Evolutionary conservation across 2,888 invertebrate species (phyloP).

Genomic region (Eudemis profundana): DNA sequence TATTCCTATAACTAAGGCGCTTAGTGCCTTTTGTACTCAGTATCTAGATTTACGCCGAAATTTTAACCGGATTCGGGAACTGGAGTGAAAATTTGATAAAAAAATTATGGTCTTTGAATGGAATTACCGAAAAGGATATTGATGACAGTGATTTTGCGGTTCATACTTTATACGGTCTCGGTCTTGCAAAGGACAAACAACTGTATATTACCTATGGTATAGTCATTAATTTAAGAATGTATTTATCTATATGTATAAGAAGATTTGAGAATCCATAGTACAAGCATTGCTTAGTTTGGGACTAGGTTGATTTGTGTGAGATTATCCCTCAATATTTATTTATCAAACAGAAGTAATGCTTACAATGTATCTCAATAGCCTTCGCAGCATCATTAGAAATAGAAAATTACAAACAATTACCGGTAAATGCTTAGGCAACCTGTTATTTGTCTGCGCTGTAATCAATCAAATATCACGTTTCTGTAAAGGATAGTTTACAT

Average conservation of each 20-base stretch:
- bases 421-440: slow-evolving; percentile 8
- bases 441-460: slow-evolving; percentile 11
- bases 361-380: too few relatives aligned
- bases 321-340: too few relatives aligned
- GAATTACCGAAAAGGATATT: neutral
- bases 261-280: too few relatives aligned
- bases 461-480: slow-evolving; percentile 15
- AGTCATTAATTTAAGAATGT: too few relatives aligned
- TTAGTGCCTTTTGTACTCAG: neutral
- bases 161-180: too few relatives aligned
- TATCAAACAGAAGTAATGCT: too few relatives aligned
- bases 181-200: too few relatives aligned
- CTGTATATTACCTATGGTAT: too few relatives aligned
- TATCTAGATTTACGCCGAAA: neutral
- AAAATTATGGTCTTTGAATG: neutral
- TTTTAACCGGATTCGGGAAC: neutral
- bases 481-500: slow-evolving; percentile 13
- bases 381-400: slow-evolving; percentile 7
- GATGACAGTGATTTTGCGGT: too few relatives aligned
- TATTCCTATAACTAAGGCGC: neutral
- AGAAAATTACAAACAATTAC: slow-evolving; percentile 15
- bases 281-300: too few relatives aligned
- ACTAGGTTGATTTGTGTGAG: too few relatives aligned
- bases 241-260: too few relatives aligned
- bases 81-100: slow-evolving; percentile 13